phyloP scores from a whole-genome alignment of 1,140 invertebrate genomes.

The Trichonephila clavata region DNA sequence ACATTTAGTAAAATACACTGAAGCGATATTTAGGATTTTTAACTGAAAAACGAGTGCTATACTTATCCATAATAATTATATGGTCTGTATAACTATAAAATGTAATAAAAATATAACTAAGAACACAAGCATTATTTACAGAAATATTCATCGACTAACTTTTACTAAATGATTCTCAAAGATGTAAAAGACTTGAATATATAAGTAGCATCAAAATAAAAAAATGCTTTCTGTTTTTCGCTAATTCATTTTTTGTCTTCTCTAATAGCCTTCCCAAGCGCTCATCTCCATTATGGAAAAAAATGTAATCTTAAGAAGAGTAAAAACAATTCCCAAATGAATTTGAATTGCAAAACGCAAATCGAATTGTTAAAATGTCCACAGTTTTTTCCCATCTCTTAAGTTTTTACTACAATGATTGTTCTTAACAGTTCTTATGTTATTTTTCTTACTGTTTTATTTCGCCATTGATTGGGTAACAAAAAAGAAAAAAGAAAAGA shows the following conservation, averaged over 20 bases:
- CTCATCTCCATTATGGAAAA: background rate
- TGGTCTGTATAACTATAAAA: too few relatives aligned
- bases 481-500: background rate
- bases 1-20: too few relatives aligned
- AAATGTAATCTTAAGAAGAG: background rate
- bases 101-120: too few relatives aligned
- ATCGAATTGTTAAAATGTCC: background rate
- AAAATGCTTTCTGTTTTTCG: background rate
- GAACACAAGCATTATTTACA: background rate
- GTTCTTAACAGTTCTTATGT: background rate
- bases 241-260: background rate
- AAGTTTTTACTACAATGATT: background rate
- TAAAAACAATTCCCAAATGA: background rate
- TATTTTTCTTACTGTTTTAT: background rate
- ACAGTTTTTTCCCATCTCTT: background rate
- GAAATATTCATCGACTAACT: background rate
- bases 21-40: too few relatives aligned
- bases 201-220: background rate
- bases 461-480: background rate
- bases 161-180: slow-evolving; percentile 2
- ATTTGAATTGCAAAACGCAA: slow-evolving; percentile 32
- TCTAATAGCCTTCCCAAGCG: background rate
- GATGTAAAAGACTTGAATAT: background rate
- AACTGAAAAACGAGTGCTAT: too few relatives aligned
- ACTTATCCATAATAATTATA: too few relatives aligned